Evolutionary conservation across 2,888 invertebrate species (phyloP).

Genomic region (Dynastes hyllus): DNA sequence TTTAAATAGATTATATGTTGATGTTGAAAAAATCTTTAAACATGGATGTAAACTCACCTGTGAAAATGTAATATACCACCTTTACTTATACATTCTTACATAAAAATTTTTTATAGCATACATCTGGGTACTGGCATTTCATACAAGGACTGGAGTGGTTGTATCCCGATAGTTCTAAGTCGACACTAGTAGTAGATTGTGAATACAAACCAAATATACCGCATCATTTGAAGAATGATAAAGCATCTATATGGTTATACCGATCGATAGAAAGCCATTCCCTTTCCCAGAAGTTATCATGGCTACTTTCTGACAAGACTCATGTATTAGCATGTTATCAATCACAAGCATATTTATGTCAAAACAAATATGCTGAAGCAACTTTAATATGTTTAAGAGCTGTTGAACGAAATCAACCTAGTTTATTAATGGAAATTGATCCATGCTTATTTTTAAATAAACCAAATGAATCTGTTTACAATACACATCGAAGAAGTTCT

Average conservation of each 20-base stretch:
- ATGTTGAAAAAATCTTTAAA: conserved; percentile 75
- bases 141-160: conserved; percentile 77
- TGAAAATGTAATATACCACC: conserved; percentile 65
- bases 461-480: conserved; percentile 65
- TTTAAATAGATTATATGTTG: conserved; percentile 73
- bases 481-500: conserved; percentile 74
- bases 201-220: conserved; percentile 70
- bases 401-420: conserved; percentile 77
- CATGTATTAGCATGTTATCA: conserved; percentile 76
- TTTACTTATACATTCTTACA: conserved; percentile 28
- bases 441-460: conserved; percentile 71
- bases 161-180: conserved; percentile 74
- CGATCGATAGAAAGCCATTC: conserved; percentile 75
- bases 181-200: conserved; percentile 70
- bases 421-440: conserved; percentile 77
- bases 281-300: conserved; percentile 76
- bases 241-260: conserved; percentile 74
- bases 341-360: conserved; percentile 75
- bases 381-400: conserved; percentile 78
- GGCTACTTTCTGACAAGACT: conserved; percentile 77
- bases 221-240: conserved; percentile 71
- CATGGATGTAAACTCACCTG: conserved; percentile 73
- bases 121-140: conserved; percentile 74
- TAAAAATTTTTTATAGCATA: conserved; percentile 68
- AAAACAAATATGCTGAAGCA: conserved; percentile 76